Evolutionary conservation across 1,140 invertebrate species (phyloP), one percentile per base, ranked within the genome.

Genomic region (Drosophila littoralis): DNA sequence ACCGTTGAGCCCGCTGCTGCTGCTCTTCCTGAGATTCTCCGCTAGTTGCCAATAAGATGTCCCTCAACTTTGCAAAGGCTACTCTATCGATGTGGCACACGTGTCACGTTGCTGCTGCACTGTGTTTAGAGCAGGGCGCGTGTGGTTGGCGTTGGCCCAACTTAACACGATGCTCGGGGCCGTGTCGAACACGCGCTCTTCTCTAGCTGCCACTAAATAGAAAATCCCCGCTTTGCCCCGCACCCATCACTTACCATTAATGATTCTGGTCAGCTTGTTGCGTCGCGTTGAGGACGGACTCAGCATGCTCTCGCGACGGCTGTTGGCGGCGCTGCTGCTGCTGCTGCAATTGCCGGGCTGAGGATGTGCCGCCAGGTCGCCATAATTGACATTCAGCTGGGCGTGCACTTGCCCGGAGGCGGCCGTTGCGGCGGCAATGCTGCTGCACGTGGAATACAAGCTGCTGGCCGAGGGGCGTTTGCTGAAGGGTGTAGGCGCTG

Each of bases 231-330:
- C 22, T 5, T 28, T 4, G 22, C 22, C 22, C 22, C 22, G 22
- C 22, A 28, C 58, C 28, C 51, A n/a, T 35, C 35, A 94, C 96
- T 96, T 81, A 97, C 96, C 95, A 78, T 95, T 94, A 38, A 95
- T 93, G 55, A 95, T 95, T 80, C 96, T 93, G 69, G 96, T 95
- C 33, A 95, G 94, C 91, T 97, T 97, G 70, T 95, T 94, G 64
- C 96, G 93, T 45, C 96, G 93, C 6, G 95, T 96, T 6, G 95
- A 95, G 28, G 94, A 95, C 1, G 96, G 96, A 12, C 96, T 96
- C 1, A 96, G 94, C 54, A 96, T 93, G 70, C 95, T 95, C 67
- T 94, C 45, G 92, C 78, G 75, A 89, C 93, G 51, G 91, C 90
- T 84, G 64, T 77, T 91, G 72, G 79, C 75, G 46, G 74, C 79